Evolutionary conservation across 1,140 invertebrate species (phyloP).

Genomic region (Papilio helenus): DNA sequence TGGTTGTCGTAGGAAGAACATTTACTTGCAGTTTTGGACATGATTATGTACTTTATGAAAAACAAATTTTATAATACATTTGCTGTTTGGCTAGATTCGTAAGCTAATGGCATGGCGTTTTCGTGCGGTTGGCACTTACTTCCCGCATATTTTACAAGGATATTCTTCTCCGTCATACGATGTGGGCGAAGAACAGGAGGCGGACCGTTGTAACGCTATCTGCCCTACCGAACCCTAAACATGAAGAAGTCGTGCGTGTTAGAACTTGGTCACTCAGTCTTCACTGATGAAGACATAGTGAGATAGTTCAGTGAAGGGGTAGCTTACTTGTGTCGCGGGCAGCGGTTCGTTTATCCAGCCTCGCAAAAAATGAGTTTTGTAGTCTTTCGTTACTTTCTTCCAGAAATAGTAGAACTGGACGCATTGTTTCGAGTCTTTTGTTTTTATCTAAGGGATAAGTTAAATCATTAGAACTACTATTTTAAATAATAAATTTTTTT

Average conservation of each 20-base stretch:
- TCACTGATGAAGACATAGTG: slow-evolving; percentile 74
- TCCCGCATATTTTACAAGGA: slow-evolving; percentile 98
- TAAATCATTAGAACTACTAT: not conserved
- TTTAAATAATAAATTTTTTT: too few species aligned
- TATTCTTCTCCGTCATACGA: slow-evolving; percentile 84
- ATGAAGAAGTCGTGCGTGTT: slow-evolving; percentile 63
- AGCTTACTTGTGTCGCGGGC: slow-evolving; percentile 72
- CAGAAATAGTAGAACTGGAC: slow-evolving; percentile 99
- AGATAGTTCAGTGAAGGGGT: slow-evolving; percentile 59
- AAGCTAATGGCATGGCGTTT: slow-evolving; percentile 55
- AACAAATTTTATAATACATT: slow-evolving; percentile 36
- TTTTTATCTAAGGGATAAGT: slow-evolving; percentile 86
- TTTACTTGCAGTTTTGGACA: slow-evolving; percentile 62
- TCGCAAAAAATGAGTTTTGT: slow-evolving; percentile 79
- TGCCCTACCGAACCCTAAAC: slow-evolving; percentile 73
- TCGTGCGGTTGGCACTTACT: slow-evolving; percentile 90
- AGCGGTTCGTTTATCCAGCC: slow-evolving; percentile 70
- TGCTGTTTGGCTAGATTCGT: slow-evolving; percentile 48
- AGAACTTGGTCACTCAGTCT: slow-evolving; percentile 57
- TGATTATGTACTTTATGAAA: slow-evolving; percentile 32
- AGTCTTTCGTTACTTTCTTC: slow-evolving; percentile 97
- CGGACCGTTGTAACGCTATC: slow-evolving; percentile 51
- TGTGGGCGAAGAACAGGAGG: slow-evolving; percentile 67
- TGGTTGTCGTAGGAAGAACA: slow-evolving; percentile 49
- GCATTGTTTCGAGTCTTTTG: slow-evolving; percentile 96